Base-by-base conservation (phyloP, 2,113 vertebrate species). In the Lophotis ruficrista region DNA sequence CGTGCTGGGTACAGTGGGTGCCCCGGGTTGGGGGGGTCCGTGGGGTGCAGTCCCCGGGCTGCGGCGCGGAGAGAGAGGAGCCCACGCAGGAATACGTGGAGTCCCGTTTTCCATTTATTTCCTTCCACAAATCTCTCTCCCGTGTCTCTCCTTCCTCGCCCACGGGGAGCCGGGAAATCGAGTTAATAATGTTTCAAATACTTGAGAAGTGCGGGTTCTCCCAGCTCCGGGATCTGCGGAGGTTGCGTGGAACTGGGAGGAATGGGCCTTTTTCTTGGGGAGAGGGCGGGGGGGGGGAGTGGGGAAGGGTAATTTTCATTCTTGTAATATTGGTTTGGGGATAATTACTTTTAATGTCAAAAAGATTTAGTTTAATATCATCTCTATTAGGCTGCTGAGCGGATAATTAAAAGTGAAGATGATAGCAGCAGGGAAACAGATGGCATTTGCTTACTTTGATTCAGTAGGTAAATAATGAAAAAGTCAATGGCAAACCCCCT, bases 361-460 rank as follows among this genome's bases (percentile, higher is more conserved):
- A 99, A 99, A 99, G 99, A 99, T 99, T 99, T 99, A 99, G 99
- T 99, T 99, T 99, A 99, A 99, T 99, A 99, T 99, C 99, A 98
- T 99, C 99, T 99, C 99, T 99, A 99, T 99, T 99, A 99, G 99
- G 98, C 99, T 98, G 98, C 99, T 98, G 99, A 98, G 99, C 98
- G 98, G 99, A 98, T 99, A 99, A 99, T 99, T 99, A 99, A 99
- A 99, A 98, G 99, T 98, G 99, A 98, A 98, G 99, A 98, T 98
- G 98, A 99, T 98, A 98, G 98, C 98, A 98, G 98, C 98, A 98
- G 98, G 99, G 99, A 99, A 99, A 99, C 99, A 99, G 99, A 99
- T 99, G 99, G 99, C 99, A 99, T 99, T 99, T 99, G 98, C 99
- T 99, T 98, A 99, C 99, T 99, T 98, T 99, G 99, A 99, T 99